These are phyloP conservation scores for Taenioides sp. DNA, from an alignment of 2,797 vertebrate genomes.

Conservation along the genomic window DNA sequence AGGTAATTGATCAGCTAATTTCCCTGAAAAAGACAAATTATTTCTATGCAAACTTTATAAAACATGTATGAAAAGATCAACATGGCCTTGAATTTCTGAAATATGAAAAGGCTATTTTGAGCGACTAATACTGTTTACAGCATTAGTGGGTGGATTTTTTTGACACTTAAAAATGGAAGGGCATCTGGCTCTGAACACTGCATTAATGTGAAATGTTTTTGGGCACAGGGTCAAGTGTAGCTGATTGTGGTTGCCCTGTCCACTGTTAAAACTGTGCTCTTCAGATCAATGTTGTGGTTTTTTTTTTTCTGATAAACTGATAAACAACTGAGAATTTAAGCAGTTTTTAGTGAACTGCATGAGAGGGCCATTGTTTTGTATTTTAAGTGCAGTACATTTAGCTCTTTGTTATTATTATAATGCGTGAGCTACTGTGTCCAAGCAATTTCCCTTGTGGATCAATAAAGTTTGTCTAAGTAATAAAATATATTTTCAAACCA, in stretches of 20 bases:
- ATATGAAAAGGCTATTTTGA: neutral
- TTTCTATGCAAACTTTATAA: neutral
- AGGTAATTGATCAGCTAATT: neutral
- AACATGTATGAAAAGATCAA: neutral
- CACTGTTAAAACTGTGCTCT: neutral
- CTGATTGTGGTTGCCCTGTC: neutral
- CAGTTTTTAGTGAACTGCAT: neutral
- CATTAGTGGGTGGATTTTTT: neutral
- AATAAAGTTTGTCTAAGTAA: too few relatives aligned
- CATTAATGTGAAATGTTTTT: conserved; percentile 2
- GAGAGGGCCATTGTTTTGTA: too few relatives aligned
- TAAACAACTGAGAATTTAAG: neutral
- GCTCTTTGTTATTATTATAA: too few relatives aligned
- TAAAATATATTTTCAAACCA: too few relatives aligned
- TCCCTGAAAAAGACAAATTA: neutral
- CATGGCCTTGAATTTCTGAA: neutral
- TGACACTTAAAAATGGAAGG: neutral
- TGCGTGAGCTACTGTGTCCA: too few relatives aligned
- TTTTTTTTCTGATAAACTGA: neutral
- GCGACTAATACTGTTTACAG: neutral
- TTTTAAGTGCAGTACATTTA: too few relatives aligned
- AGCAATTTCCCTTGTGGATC: too few relatives aligned
- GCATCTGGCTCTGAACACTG: neutral
- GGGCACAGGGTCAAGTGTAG: neutral
- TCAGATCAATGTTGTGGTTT: neutral